Base-by-base conservation (phyloP, 2,113 vertebrate species). In the Ellobius talpinus region DNA sequence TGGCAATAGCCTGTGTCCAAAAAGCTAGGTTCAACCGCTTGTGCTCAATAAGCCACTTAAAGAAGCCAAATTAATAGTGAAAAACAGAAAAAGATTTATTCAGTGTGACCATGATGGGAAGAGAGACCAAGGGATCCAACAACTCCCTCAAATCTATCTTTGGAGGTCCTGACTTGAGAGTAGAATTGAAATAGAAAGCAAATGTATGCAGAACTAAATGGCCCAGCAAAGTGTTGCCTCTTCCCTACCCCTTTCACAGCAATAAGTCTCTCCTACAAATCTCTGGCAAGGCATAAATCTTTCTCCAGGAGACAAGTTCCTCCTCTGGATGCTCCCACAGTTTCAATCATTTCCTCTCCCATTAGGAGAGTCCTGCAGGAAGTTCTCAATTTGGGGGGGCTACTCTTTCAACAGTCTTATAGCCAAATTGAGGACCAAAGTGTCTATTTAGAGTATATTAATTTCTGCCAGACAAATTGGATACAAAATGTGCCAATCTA, bases 401-500 rank as follows among this genome's bases (percentile, higher is more conserved):
- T 0, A 39, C 24, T 45, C 14, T 85, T 61, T 63, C 7, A 65
- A 85, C 58, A 45, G 5, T 31, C 24, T 85, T 45, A 45, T 63
- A 42, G 39, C n/a, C n/a, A 63, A 65, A 63, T 31, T 19, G 24
- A 42, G n/a, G 4, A 19, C 24, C 39, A 65, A 42, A 42, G 14
- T 31, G 58, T 85, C 81, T 85, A 14, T 63, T 84, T 84, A 42
- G n/a, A 29, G 9, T 29, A 31, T 42, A 65, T 63, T 13, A 42
- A 45, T 31, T 45, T 26, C 81, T 31, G 24, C 14, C 58, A 63
- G 24, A 84, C 6, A 84, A 63, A 84, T 16, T 42, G 8, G 14
- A 42, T 31, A 31, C 42, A 91, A 89, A 13, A 91, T 76, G 19
- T 39, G 42, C 0, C 21, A 91, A 92, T 95, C 87, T 87, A 94